These are phyloP conservation scores for Scaptomyza cyrtandrae DNA, from an alignment of 2,888 invertebrate species.

Conservation along the genomic window DNA sequence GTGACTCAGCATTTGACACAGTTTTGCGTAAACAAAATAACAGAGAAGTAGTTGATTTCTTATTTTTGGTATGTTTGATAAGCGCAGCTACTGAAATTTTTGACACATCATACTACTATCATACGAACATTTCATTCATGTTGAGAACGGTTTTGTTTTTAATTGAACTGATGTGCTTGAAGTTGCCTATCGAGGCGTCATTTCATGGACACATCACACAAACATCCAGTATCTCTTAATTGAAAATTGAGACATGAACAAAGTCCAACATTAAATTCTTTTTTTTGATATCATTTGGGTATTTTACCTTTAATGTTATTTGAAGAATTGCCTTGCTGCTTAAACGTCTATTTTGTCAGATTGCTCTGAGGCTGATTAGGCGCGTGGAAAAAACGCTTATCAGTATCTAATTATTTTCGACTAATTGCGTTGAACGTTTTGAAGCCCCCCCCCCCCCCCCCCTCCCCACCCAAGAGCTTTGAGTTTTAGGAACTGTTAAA, in stretches of 20 bases:
- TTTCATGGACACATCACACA: conserved; percentile 29
- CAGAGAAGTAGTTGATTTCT: conserved; percentile 13
- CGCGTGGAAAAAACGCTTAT: conserved; percentile 26
- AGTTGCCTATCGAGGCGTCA: conserved; percentile 39
- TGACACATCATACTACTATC: conserved; percentile 13
- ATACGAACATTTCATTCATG: conserved; percentile 60
- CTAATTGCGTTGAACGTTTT: conserved; percentile 51
- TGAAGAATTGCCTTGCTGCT: conserved; percentile 3
- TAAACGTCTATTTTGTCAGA: conserved; percentile 22
- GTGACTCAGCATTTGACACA: conserved; percentile 50
- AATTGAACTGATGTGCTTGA: conserved; percentile 67
- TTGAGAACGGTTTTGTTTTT: conserved; percentile 53
- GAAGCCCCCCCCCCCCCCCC: conserved; percentile 15
- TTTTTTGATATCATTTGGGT: conserved; percentile 20
- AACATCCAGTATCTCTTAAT: conserved; percentile 63
- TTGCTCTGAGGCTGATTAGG: conserved; percentile 30
- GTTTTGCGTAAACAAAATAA: conserved; percentile 63
- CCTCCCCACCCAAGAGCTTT: background rate
- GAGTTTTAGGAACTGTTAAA: conserved; percentile 15
- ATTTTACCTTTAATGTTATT: conserved; percentile 21
- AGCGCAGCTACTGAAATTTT: conserved; percentile 56
- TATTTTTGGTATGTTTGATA: conserved; percentile 36
- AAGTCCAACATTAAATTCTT: conserved; percentile 49
- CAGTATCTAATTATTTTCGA: conserved; percentile 26
- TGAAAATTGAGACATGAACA: conserved; percentile 67